These are phyloP conservation scores for Amphiprion clarkii DNA, from an alignment of 2,797 vertebrate species.

Conservation along the genomic window DNA sequence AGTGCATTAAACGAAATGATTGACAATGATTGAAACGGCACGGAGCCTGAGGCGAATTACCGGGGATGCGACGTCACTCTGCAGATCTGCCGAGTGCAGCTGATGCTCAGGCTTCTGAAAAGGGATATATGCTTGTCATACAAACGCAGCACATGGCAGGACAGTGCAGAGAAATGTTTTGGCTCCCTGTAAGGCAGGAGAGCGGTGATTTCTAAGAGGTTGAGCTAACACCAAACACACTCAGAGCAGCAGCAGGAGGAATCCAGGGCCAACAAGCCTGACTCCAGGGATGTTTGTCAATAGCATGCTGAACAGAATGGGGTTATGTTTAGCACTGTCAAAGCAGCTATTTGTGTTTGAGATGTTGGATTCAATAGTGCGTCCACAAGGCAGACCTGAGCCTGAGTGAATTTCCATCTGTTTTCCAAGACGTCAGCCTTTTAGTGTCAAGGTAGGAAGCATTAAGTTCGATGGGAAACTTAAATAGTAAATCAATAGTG, in stretches of 20 bases:
- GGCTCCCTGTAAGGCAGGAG: constrained; percentile 3
- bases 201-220: constrained; percentile 34
- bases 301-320: constrained; percentile 53
- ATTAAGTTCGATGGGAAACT: constrained; percentile 64
- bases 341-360: constrained; percentile 73
- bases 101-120: constrained; percentile 11
- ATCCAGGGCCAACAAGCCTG: constrained; percentile 38
- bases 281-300: constrained; percentile 66
- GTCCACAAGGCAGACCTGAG: constrained; percentile 39
- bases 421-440: constrained; percentile 62
- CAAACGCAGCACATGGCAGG: constrained; percentile 23
- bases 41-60: constrained; percentile 69
- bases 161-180: constrained; percentile 9
- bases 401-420: constrained; percentile 68
- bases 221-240: constrained; percentile 54
- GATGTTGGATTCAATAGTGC: constrained; percentile 66
- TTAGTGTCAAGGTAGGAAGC: constrained; percentile 70
- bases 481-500: constrained; percentile 76
- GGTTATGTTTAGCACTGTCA: constrained; percentile 72
- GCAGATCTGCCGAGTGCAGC: constrained; percentile 47
- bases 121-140: constrained; percentile 55
- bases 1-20: constrained; percentile 78
- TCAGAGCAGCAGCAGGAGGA: constrained; percentile 30
- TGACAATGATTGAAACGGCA: constrained; percentile 77
- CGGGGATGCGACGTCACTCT: constrained; percentile 46